Evolutionary conservation across 1,140 invertebrate species (phyloP), one percentile per base, ranked within the genome.

Genomic region (Archegozetes longisetosus): DNA sequence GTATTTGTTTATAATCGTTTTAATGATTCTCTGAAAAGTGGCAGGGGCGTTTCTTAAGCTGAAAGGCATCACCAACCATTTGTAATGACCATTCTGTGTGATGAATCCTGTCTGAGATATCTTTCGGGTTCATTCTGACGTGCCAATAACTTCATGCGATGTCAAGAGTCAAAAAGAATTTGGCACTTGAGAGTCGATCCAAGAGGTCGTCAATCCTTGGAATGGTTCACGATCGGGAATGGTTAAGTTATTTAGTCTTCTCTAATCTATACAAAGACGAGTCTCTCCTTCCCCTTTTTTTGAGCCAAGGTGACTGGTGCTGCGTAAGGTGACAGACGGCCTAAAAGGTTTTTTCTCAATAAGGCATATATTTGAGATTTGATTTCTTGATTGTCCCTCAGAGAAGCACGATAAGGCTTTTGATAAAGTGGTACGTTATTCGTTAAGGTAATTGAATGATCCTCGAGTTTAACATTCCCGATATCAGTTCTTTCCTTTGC

Each of bases 11-110:
- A 66, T 62, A 0, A 71, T 53, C 23, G 54, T 62, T 12, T 65
- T 47, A 61, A 70, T 68, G 23, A 66, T 55, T 60, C 68, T 55
- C 48, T 66, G 64, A 55, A 70, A 70, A 17, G 65, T 66, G 1
- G 65, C 63, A 0, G 67, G 67, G 13, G 65, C 63, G 56, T 67
- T 70, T 29, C 58, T 64, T 3, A 71, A 52, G 9, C 67, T 62
- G 51, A 70, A 67, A 20, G 67, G 64, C 64, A 69, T 47, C 2
- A 17, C 26, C 4, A 27, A 23, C 40, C 56, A 64, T 53, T 64
- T 27, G 40, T 55, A 65, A 14, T 46, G 40, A 14, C 61, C 55
- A 46, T 48, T 26, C 24, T 62, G 58, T 12, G 32, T 61, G 13
- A n/a, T n/a, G 24, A 29, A 64, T 54, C 1, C 55, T 63, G 23